A percentile compares a stretch with the other conserved stretches of the same genome.
These are phyloP conservation scores for Drosophila bunnanda DNA, from an alignment of 2,888 invertebrate species.

Conservation along the genomic window DNA sequence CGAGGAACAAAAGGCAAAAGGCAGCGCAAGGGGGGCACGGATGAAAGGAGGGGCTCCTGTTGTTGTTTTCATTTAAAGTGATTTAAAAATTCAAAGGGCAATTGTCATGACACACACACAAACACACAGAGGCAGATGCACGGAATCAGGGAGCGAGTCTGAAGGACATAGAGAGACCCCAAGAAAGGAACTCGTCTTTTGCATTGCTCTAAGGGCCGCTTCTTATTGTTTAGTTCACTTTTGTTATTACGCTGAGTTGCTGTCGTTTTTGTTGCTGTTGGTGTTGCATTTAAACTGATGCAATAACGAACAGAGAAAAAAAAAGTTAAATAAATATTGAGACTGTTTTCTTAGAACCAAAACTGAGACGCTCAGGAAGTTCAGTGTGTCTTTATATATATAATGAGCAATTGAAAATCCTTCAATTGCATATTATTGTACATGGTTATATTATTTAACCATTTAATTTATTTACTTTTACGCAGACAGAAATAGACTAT, in stretches of 20 bases:
- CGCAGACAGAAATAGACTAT: too few species aligned
- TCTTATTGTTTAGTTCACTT: slow-evolving; percentile 70
- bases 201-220: slow-evolving; percentile 50
- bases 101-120: slow-evolving; percentile 63
- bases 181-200: slow-evolving; percentile 60
- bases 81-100: slow-evolving; percentile 80
- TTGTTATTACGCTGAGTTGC: slow-evolving; percentile 62
- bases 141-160: slow-evolving; percentile 28
- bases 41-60: slow-evolving; percentile 49
- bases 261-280: slow-evolving; percentile 48
- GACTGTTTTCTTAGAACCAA: neutral
- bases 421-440: too few species aligned
- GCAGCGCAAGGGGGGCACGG: neutral
- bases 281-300: slow-evolving; percentile 64
- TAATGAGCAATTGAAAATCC: too few species aligned
- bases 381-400: too few species aligned
- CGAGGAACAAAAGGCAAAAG: slow-evolving; percentile 64
- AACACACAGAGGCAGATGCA: slow-evolving; percentile 12
- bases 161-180: slow-evolving; percentile 17
- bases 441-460: too few species aligned
- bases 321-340: neutral
- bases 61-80: slow-evolving; percentile 79
- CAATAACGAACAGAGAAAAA: slow-evolving; percentile 49
- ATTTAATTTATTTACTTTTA: too few species aligned
- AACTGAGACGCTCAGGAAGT: neutral